A percentile compares a stretch with the other conserved stretches of the same genome.
Conservation (phyloP, 2,113 vertebrate species). For the Sceloporus tristichus region DNA sequence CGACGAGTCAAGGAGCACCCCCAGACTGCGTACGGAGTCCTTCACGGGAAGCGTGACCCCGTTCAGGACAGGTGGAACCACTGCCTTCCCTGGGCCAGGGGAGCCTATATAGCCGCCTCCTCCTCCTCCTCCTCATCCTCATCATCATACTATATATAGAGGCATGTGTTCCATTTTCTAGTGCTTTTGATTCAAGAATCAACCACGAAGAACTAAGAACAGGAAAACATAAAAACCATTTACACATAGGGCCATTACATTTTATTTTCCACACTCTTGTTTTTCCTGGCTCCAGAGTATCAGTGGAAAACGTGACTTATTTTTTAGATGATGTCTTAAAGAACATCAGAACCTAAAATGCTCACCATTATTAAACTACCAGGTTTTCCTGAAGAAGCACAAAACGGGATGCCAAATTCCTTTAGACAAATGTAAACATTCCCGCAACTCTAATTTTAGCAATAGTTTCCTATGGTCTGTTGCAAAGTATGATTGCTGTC, state of each 20-base stretch:
- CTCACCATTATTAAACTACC: constrained; percentile 49
- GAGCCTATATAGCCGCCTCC: too few species aligned
- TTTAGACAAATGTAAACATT: constrained; percentile 37
- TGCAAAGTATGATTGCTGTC: neutral
- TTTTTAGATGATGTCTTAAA: constrained; percentile 62
- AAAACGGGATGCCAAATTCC: constrained; percentile 45
- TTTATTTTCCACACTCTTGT: constrained; percentile 56
- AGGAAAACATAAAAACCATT: constrained; percentile 46
- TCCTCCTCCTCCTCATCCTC: too few species aligned
- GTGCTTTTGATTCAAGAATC: constrained; percentile 1
- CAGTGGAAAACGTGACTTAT: constrained; percentile 42
- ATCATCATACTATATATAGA: neutral
- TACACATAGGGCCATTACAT: constrained; percentile 40
- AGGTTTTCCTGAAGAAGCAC: constrained; percentile 49
- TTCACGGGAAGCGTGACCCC: too few species aligned
- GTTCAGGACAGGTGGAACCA: too few species aligned
- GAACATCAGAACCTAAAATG: constrained; percentile 41
- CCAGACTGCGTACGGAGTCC: too few species aligned
- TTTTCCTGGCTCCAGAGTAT: constrained; percentile 66
- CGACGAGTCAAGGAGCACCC: too few species aligned
- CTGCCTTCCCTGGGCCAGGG: too few species aligned
- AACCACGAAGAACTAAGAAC: neutral
- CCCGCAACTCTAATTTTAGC: constrained; percentile 32
- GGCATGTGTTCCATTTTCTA: constrained; percentile 6
- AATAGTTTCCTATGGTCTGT: neutral